phyloP scores from a whole-genome alignment of 2,888 invertebrate species.

The Axea sp. region DNA sequence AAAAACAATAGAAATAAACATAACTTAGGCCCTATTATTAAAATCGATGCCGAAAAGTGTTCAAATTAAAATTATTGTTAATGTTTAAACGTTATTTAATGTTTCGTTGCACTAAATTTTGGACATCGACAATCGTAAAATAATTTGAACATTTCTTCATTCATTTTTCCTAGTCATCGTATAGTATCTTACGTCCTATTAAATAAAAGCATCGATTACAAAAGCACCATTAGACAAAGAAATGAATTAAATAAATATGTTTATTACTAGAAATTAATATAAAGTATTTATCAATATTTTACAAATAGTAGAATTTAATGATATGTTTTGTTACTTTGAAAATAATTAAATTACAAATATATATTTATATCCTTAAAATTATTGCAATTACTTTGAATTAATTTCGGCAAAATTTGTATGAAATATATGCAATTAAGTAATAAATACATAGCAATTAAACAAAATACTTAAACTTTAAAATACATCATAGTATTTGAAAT shows the following conservation, averaged over 20 bases:
- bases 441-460: too few relatives aligned
- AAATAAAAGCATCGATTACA: conserved; percentile 6
- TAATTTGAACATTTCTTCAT: background rate
- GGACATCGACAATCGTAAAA: conserved; percentile 16
- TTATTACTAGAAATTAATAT: too few relatives aligned
- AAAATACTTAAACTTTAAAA: too few relatives aligned
- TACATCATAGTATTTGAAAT: conserved; percentile 31
- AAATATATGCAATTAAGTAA: too few relatives aligned
- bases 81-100: conserved; percentile 1
- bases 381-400: too few relatives aligned
- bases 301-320: too few relatives aligned
- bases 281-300: too few relatives aligned
- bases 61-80: conserved; percentile 18
- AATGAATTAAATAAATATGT: too few relatives aligned
- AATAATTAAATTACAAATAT: too few relatives aligned
- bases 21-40: conserved; percentile 6
- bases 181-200: conserved; percentile 12
- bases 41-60: conserved; percentile 43
- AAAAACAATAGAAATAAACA: conserved; percentile 2
- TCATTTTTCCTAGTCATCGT: conserved; percentile 13
- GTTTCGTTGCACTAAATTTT: background rate
- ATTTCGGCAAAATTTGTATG: too few relatives aligned
- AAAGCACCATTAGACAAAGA: background rate
- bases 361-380: too few relatives aligned
- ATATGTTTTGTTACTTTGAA: too few relatives aligned